Evolutionary conservation across 2,888 invertebrate species (phyloP), one percentile per base, ranked within the genome.

Genomic region (Arctia plantaginis): DNA sequence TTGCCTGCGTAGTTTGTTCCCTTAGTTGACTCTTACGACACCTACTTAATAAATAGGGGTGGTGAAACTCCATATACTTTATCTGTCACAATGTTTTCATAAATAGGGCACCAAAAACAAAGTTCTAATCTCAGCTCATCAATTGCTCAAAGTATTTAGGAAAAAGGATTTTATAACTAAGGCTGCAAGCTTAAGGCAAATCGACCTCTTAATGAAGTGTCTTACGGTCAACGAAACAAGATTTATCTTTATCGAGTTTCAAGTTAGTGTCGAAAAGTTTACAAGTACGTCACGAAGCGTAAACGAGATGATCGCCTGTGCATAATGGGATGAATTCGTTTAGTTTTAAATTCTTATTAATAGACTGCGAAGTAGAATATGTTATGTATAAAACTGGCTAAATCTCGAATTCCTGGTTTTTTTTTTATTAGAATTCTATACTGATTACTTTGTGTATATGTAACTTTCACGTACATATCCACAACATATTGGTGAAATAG

Each of bases 311-410:
- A 47, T 65, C 71, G 33, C 64, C 8, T 23, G 44, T 20, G 65
- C 12, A 47, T 44, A 71, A 71, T 65, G 64, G 47, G 33, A 47
- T 35, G 41, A 65, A 47, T 47, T n/a, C n/a, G 10, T 47, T 47
- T 47, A 65, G 13, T n/a, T n/a, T n/a, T n/a, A 47, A 65, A 71
- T 65, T 47, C 44, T 33, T 71, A 65, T 71, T 35, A 65, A 71
- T 71, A 41, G 23, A 70, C 13, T 3, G 20, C 30, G 41, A 62
- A 62, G 41, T 62, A 41, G 18, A 62, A 41, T 41, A 30, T 18
- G 27, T 69, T 44, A 15, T 23, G 23, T 62, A 18, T 15, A 30
- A 62, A 62, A 15, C 8, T 18, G 62, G 8, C 18, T 30, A 62
- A 30, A 62, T 59, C 27, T 59, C n/a, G 55, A 59, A 27, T 23